phyloP scores from a whole-genome alignment of 2,888 invertebrate genomes.

The Troides aeacus region DNA sequence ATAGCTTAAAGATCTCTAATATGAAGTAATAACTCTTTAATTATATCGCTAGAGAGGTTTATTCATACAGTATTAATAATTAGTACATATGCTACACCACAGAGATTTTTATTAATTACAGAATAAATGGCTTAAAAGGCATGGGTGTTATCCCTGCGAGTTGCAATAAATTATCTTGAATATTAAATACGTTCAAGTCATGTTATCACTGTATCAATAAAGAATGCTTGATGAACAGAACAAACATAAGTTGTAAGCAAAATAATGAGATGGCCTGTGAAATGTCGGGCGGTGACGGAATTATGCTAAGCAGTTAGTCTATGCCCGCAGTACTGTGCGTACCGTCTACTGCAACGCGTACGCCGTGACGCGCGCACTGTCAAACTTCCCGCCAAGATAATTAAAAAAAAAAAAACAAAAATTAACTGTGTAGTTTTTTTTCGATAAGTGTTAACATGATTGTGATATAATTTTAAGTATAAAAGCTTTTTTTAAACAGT shows the following conservation, averaged over 20 bases:
- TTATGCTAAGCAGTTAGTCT: conserved; percentile 8
- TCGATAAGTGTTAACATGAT: conserved; percentile 43
- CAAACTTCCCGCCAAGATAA: conserved; percentile 45
- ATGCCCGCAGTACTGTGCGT: conserved; percentile 35
- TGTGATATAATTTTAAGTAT: conserved; percentile 39
- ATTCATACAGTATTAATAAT: too few relatives aligned
- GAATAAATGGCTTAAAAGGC: not conserved
- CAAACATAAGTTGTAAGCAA: conserved; percentile 21
- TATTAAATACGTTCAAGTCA: conserved; percentile 10
- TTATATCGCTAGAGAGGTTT: too few relatives aligned
- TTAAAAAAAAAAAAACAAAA: conserved; percentile 28
- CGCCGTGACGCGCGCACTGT: conserved; percentile 35
- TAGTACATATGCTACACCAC: too few relatives aligned
- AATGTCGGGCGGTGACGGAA: conserved; percentile 17
- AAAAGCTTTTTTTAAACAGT: conserved; percentile 17
- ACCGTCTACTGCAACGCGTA: conserved; percentile 36
- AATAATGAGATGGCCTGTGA: conserved; percentile 20
- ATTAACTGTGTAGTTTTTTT: conserved; percentile 29
- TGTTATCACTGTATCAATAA: conserved; percentile 23
- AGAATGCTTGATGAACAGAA: conserved; percentile 12
- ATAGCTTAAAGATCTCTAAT: too few relatives aligned
- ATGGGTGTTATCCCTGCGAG: not conserved
- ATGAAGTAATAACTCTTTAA: too few relatives aligned
- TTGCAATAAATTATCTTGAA: conserved; percentile 2
- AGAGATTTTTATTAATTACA: too few relatives aligned